These are phyloP conservation scores for Genyomyrus donnyi DNA, from an alignment of 2,113 vertebrate species.

Conservation along the genomic window DNA sequence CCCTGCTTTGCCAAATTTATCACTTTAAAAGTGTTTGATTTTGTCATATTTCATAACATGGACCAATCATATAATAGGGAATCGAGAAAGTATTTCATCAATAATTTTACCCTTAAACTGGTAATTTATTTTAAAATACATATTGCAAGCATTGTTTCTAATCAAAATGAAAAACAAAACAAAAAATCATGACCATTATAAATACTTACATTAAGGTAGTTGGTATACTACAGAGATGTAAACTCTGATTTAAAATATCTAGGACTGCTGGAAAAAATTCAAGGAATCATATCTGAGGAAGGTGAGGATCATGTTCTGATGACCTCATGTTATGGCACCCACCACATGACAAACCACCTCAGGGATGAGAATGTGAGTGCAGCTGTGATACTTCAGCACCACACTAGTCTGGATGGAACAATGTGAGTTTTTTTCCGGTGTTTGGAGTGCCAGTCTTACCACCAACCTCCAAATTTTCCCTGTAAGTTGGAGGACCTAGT, in stretches of 20 bases:
- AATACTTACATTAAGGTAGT: not conserved
- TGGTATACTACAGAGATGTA: not conserved
- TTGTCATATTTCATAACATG: constrained; percentile 10
- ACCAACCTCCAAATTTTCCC: too few species aligned
- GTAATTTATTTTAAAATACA: not conserved
- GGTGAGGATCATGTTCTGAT: too few species aligned
- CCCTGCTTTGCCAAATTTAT: not conserved
- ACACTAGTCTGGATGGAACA: too few species aligned
- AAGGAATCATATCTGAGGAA: not conserved
- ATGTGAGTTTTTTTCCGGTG: too few species aligned
- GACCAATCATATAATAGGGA: not conserved
- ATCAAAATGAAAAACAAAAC: constrained; percentile 9
- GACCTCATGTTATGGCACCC: too few species aligned
- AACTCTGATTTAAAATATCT: not conserved
- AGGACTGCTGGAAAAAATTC: constrained; percentile 11
- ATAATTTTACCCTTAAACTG: not conserved
- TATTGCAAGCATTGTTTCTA: not conserved
- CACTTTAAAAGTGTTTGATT: constrained; percentile 8
- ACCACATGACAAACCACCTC: too few species aligned
- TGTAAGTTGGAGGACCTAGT: too few species aligned
- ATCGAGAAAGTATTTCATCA: not conserved
- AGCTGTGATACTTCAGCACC: too few species aligned
- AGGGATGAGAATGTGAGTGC: too few species aligned
- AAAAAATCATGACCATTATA: not conserved
- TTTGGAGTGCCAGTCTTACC: too few species aligned